Evolutionary conservation across 2,797 vertebrate genomes (phyloP).

Genomic region (Yasuhikotakia modesta): DNA sequence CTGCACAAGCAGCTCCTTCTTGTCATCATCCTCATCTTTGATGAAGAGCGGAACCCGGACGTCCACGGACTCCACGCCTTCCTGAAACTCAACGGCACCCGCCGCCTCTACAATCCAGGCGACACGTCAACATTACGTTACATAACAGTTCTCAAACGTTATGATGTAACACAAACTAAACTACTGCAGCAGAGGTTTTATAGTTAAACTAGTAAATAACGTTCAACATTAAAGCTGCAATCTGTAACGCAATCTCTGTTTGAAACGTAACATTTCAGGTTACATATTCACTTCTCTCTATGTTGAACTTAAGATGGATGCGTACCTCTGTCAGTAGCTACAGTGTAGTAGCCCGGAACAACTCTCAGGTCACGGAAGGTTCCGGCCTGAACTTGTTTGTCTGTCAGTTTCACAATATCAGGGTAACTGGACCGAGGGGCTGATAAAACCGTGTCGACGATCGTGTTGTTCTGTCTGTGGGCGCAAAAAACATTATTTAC

Average conservation of each 20-base stretch:
- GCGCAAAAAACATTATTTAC: not conserved
- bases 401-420: constrained; percentile 86
- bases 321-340: constrained; percentile 91
- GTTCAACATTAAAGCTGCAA: no score
- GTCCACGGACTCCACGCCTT: constrained; percentile 88
- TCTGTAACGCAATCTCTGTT: no score
- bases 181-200: no score
- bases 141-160: constrained; percentile 3
- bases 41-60: constrained; percentile 94
- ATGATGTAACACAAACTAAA: not conserved
- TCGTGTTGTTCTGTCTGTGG: constrained; percentile 85
- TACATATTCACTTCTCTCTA: no score
- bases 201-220: no score
- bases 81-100: constrained; percentile 92
- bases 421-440: constrained; percentile 85
- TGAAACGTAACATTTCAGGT: no score
- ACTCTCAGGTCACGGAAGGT: constrained; percentile 86
- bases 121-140: not conserved
- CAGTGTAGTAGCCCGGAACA: constrained; percentile 92
- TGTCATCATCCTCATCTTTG: constrained; percentile 93
- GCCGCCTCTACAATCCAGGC: constrained; percentile 80
- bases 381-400: constrained; percentile 87
- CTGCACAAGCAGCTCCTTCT: constrained; percentile 92
- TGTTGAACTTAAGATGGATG: no score
- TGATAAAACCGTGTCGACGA: constrained; percentile 87